Evolutionary conservation across 2,797 vertebrate species (phyloP), one percentile per base, ranked within the genome.

Genomic region (Parambassis ranga): DNA sequence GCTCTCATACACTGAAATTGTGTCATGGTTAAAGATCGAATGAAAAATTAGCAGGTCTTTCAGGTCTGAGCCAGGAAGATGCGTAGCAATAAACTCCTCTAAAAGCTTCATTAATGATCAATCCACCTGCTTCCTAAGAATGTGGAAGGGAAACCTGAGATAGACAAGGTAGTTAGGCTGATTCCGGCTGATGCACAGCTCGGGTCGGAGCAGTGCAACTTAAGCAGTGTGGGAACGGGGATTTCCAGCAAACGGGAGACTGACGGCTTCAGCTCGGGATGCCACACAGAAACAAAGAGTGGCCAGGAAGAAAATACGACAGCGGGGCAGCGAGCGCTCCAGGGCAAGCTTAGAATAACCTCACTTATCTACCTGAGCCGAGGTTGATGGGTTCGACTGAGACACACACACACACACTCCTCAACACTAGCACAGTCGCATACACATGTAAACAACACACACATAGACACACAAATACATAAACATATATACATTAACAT

Each of bases 211-310:
- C 32, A 1, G 30, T 48, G 86, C 62, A 88, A 90, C 75, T 26
- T 69, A 57, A 89, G 77, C 76, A 56, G 61, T 78, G 87, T 89
- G 87, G 83, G 87, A 89, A 88, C 37, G 51, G 77, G 86, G 76
- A 43, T 75, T 85, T 88, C 84, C 79, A 84, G 65, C 3, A 19
- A 57, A 69, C 37, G 14, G 9, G 44, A 87, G 82, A 85, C 68
- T 80, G 81, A 71, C 38, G 72, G 80, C 79, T 65, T 83, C 74
- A 79, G 69, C 77, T 79, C 31, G 35, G 82, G 79, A 84, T 18
- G 61, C 77, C 69, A 42, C 44, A 3, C 41, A 1, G 18, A 83
- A 50, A 89, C 84, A 88, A 86, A 84, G 77, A 79, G 59, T 13
- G 24, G 27, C 26, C 33, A 48, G 81, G 80, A 86, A 89, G 77